Evolutionary conservation across 2,113 vertebrate species (phyloP).

Genomic region (Canis aureus): DNA sequence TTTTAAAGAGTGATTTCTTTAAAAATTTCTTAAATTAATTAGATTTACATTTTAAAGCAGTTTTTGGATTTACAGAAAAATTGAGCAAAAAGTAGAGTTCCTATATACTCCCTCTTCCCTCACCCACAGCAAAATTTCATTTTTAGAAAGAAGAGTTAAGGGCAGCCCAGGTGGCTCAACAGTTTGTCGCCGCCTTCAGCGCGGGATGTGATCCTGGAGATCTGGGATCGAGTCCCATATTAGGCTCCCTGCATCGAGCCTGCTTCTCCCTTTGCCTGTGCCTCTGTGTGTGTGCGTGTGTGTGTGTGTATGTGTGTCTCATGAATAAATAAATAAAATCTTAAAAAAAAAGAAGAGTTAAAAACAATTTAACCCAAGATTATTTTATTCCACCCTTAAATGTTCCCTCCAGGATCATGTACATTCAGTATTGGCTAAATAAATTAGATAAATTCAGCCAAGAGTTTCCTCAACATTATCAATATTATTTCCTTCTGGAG

Average conservation of each 20-base stretch:
- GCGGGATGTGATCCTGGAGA: no score
- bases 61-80: neutral
- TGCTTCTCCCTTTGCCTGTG: no score
- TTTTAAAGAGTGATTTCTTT: conserved; percentile 4
- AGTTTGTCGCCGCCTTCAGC: no score
- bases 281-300: no score
- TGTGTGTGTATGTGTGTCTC: no score
- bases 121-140: neutral
- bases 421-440: neutral
- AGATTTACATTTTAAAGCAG: neutral
- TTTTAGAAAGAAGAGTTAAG: conserved; percentile 1
- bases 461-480: neutral
- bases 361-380: neutral
- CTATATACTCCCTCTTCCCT: neutral
- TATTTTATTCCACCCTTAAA: neutral
- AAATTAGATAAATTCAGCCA: neutral
- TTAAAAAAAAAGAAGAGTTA: neutral
- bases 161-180: no score
- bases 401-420: neutral
- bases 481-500: neutral
- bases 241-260: no score
- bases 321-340: no score
- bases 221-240: no score
- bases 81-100: neutral
- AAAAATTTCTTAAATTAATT: neutral